Evolutionary conservation across 2,888 invertebrate genomes (phyloP).

Genomic region (Acronicta psi): DNA sequence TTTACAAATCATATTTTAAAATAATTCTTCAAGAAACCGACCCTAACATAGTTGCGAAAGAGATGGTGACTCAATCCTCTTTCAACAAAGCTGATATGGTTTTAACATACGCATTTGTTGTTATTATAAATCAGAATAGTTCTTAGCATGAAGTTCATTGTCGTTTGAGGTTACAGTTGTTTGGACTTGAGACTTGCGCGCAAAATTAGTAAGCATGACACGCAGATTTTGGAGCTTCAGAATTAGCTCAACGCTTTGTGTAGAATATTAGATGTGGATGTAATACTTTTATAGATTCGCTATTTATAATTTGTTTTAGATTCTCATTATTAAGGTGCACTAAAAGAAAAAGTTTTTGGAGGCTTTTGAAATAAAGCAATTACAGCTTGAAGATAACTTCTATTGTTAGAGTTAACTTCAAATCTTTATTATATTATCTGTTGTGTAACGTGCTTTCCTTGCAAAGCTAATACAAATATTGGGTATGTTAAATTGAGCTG

Average conservation of each 20-base stretch:
- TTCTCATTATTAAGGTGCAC: not conserved
- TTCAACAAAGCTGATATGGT: slow-evolving; percentile 2
- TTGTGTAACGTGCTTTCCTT: no score
- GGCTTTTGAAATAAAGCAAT: no score
- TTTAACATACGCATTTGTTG: slow-evolving; percentile 1
- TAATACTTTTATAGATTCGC: not conserved
- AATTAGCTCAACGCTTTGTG: slow-evolving; percentile 4
- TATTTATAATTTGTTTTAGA: not conserved
- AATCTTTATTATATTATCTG: no score
- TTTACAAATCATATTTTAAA: no score
- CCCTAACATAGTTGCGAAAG: not conserved
- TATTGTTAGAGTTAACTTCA: no score
- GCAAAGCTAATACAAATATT: not conserved
- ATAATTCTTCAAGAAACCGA: not conserved
- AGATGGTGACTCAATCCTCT: not conserved
- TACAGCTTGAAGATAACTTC: no score
- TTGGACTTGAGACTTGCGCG: slow-evolving; percentile 25
- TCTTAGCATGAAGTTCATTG: slow-evolving; percentile 39
- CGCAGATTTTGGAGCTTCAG: slow-evolving; percentile 4
- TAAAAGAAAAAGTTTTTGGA: no score
- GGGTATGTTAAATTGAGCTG: slow-evolving; percentile 7
- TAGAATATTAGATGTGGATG: not conserved
- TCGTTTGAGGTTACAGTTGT: slow-evolving; percentile 26
- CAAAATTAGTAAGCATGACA: slow-evolving; percentile 27
- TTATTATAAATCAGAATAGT: slow-evolving; percentile 17